Evolutionary conservation across 2,113 vertebrate genomes (phyloP).

Genomic region (Austrofundulus limnaeus): DNA sequence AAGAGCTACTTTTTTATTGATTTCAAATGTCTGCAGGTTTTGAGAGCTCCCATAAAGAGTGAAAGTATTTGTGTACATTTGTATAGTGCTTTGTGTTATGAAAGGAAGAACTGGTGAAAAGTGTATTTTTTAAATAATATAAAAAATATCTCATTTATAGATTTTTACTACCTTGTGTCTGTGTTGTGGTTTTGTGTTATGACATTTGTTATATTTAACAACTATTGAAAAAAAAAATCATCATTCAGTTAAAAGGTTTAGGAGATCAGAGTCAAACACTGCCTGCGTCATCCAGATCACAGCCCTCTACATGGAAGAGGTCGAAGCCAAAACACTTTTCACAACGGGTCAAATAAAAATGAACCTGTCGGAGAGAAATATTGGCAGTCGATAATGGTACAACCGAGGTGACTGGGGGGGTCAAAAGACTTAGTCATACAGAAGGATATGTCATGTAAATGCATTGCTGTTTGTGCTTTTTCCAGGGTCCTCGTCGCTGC

Average conservation of each 20-base stretch:
- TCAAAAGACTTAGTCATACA: conserved; percentile 29
- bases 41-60: conserved; percentile 49
- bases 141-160: background rate
- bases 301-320: conserved; percentile 62
- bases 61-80: conserved; percentile 10
- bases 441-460: conserved; percentile 11
- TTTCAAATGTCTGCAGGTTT: conserved; percentile 71
- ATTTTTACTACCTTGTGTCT: background rate
- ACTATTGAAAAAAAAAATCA: conserved; percentile 68
- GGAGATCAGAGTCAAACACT: conserved; percentile 73
- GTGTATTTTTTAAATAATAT: conserved; percentile 22
- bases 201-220: conserved; percentile 56
- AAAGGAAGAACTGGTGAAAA: conserved; percentile 12
- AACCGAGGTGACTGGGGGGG: conserved; percentile 23
- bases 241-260: conserved; percentile 68
- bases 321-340: conserved; percentile 71
- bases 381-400: conserved; percentile 43
- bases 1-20: conserved; percentile 73
- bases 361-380: conserved; percentile 52
- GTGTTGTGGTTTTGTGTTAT: conserved; percentile 17
- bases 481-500: conserved; percentile 87
- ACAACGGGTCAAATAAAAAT: conserved; percentile 55
- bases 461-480: conserved; percentile 12
- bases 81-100: background rate
- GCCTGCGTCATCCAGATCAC: conserved; percentile 69